Conservation (phyloP, 1,140 invertebrate genomes). For the Heterodera schachtii region DNA sequence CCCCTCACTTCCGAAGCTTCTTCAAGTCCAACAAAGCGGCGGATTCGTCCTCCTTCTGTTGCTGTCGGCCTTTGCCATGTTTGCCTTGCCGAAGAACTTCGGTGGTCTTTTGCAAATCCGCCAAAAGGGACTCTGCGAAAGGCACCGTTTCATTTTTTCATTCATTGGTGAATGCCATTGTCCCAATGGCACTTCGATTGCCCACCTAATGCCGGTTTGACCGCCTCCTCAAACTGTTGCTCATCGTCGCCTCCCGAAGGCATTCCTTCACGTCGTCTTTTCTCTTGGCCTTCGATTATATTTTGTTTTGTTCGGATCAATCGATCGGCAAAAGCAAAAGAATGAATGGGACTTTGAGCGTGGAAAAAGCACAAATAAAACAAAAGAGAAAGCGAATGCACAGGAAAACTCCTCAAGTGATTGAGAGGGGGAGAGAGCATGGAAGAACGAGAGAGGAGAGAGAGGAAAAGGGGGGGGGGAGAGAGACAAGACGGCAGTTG, state of each 20-base stretch:
- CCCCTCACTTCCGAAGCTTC: slow-evolving; percentile 10
- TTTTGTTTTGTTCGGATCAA: slow-evolving; percentile 11
- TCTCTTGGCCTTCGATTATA: neutral
- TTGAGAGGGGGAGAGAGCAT: too few species aligned
- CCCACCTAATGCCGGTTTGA: slow-evolving; percentile 63
- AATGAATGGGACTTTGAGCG: neutral
- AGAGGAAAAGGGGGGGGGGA: neutral
- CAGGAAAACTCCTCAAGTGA: neutral
- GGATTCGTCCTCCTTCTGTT: slow-evolving; percentile 20
- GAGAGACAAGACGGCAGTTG: neutral
- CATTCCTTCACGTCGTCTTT: neutral
- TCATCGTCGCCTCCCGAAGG: slow-evolving; percentile 11
- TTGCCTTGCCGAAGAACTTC: slow-evolving; percentile 46
- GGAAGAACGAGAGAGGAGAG: neutral
- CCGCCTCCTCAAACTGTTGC: slow-evolving; percentile 63
- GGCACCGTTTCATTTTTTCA: neutral
- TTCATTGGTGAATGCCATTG: neutral
- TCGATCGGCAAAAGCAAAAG: neutral
- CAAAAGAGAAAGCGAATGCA: slow-evolving; percentile 3
- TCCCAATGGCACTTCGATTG: slow-evolving; percentile 5
- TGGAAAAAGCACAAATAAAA: neutral
- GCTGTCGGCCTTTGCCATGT: neutral
- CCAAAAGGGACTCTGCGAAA: slow-evolving; percentile 49
- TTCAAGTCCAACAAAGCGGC: slow-evolving; percentile 5
- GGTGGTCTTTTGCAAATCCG: slow-evolving; percentile 51